These are phyloP conservation scores for Brotula barbata DNA, from an alignment of 2,797 vertebrate species.

Conservation along the genomic window DNA sequence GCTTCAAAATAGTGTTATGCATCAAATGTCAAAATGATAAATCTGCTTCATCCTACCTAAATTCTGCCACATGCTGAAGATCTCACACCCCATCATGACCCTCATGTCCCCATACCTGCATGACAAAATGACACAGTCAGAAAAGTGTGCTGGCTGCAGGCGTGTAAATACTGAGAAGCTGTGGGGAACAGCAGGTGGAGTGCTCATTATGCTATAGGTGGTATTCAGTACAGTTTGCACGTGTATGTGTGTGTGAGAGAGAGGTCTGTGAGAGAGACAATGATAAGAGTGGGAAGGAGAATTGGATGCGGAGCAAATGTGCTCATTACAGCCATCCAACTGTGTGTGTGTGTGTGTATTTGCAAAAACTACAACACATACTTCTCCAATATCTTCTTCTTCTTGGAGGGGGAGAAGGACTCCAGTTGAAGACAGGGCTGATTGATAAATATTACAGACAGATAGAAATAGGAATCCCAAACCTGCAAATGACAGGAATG, in stretches of 20 bases:
- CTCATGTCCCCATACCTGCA: slow-evolving; percentile 96
- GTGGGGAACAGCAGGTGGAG: slow-evolving; percentile 3
- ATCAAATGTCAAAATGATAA: too few relatives aligned
- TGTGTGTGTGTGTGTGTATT: slow-evolving; percentile 13
- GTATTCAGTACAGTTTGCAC: slow-evolving; percentile 3
- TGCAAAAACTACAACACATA: slow-evolving; percentile 72
- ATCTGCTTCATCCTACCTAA: slow-evolving; percentile 82
- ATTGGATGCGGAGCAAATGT: not conserved
- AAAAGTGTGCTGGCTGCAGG: slow-evolving; percentile 5
- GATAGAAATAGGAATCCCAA: slow-evolving; percentile 98
- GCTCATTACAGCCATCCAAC: not conserved
- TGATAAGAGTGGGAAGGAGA: not conserved
- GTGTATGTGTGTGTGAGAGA: slow-evolving; percentile 6
- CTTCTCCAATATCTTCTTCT: slow-evolving; percentile 97
- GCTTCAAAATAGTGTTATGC: too few relatives aligned
- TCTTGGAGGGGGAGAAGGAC: slow-evolving; percentile 95
- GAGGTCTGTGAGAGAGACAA: slow-evolving; percentile 3
- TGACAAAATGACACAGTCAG: slow-evolving; percentile 8
- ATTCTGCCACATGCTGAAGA: slow-evolving; percentile 99
- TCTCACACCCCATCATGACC: slow-evolving; percentile 99
- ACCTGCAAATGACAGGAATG: slow-evolving; percentile 77
- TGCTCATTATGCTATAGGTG: slow-evolving; percentile 10
- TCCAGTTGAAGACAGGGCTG: slow-evolving; percentile 97
- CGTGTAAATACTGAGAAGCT: not conserved
- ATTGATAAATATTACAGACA: slow-evolving; percentile 99